These are phyloP conservation scores for Antheraea yamamai DNA, from an alignment of 2,888 invertebrate species.

Conservation along the genomic window DNA sequence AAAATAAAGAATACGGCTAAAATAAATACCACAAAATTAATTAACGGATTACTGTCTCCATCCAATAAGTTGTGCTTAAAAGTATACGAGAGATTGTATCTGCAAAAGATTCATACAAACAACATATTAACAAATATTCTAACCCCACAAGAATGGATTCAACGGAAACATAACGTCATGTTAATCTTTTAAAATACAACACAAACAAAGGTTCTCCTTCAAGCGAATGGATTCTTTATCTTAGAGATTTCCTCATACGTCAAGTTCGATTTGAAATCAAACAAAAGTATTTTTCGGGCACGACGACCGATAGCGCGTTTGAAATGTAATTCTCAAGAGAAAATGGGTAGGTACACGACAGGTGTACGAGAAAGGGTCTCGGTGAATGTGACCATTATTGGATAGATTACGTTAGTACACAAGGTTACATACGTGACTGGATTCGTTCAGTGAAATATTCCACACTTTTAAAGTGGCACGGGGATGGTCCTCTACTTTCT, in stretches of 20 bases:
- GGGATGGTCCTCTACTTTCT: background rate
- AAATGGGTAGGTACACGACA: background rate
- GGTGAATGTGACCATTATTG: constrained; percentile 3
- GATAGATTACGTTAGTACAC: constrained; percentile 1
- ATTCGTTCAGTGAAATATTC: constrained; percentile 2
- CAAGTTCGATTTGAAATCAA: background rate
- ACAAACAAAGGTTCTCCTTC: background rate
- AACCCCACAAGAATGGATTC: background rate
- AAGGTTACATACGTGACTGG: constrained; percentile 9
- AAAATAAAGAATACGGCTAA: too few species aligned
- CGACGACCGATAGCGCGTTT: background rate
- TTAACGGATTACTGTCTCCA: background rate
- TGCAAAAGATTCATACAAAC: background rate
- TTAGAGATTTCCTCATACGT: background rate
- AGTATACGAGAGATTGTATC: background rate
- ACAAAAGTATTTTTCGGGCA: background rate
- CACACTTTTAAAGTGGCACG: background rate
- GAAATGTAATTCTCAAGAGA: background rate
- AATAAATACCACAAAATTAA: too few species aligned
- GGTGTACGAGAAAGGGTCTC: constrained; percentile 11
- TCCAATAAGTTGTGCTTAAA: background rate
- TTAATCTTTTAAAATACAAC: background rate
- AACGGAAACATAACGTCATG: background rate
- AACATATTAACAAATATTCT: background rate
- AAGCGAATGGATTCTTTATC: background rate